Conservation (phyloP, 2,888 invertebrate genomes). For the Pterobdella sp. region DNA sequence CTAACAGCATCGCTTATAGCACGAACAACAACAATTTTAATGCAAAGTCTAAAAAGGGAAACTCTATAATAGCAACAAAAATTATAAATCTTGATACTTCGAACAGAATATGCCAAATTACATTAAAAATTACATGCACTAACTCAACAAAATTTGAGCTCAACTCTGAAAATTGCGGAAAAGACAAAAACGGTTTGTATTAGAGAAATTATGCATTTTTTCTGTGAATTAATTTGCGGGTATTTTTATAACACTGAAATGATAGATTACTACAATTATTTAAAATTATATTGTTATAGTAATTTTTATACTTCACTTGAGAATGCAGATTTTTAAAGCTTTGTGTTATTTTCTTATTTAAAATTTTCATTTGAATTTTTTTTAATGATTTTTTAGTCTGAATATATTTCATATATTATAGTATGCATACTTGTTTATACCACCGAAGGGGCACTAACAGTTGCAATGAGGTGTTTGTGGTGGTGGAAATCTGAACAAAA, state of each 20-base stretch:
- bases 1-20: conserved; percentile 8
- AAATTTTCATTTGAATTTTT: no score
- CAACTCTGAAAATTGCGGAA: conserved; percentile 6
- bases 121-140: neutral
- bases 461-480: neutral
- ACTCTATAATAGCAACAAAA: neutral
- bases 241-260: no score
- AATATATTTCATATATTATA: no score
- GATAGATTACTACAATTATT: no score
- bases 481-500: neutral
- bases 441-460: neutral
- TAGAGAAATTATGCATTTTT: no score
- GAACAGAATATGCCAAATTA: neutral
- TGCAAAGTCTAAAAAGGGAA: neutral
- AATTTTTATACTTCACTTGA: no score
- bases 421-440: no score
- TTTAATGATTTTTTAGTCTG: no score
- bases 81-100: neutral
- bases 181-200: neutral
- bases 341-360: no score
- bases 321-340: no score
- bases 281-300: no score
- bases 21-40: neutral
- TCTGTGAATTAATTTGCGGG: no score
- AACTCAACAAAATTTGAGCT: neutral